Evolutionary conservation across 92 coral and sea anemone species (phyloP), one percentile per base, ranked within the genome.

Genomic region (Phenganax subtilis): DNA sequence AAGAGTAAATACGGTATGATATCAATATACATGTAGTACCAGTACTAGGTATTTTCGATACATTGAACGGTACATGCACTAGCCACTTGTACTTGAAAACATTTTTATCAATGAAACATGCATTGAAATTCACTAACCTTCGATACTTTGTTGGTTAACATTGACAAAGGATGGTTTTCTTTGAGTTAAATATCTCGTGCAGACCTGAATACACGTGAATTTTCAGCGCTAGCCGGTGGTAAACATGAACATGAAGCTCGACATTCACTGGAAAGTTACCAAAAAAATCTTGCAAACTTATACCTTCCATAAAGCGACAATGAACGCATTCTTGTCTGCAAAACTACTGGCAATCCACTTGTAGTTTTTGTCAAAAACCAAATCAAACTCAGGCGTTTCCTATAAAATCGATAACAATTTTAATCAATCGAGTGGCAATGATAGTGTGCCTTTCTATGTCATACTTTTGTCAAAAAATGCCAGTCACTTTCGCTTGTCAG

Each of bases 311-410:
- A 94, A 64, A 51, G 96, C 96, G 72, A 82, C 84, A 29, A 94
- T 86, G 71, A 94, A 94, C 66, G 93, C 91, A 58, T 87, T 88
- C 80, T 94, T 94, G 80, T 94, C 98, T 60, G 91, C 75, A 11
- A 85, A 71, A 66, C 98, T 94, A 80, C 98, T 94, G 53, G 98
- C 98, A 31, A 92, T 90, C 98, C 98, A 94, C 80, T 92, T 91
- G 87, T 94, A 94, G 30, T 89, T 89, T 86, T 94, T 94, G 70
- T 94, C 98, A 89, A 91, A 94, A 37, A 88, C 91, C 87, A 94
- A 93, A 61, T 94, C 96, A 85, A 94, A 92, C 78, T 93, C 98
- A 52, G 97, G 88, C 65, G 88, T 91, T 61, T 93, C 98, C 98
- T 93, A 67, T 30, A 57, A 64, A 37, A 37, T 37, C 47, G 47